Evolutionary conservation across 1,140 invertebrate species (phyloP).

Genomic region (Halotydeus destructor): DNA sequence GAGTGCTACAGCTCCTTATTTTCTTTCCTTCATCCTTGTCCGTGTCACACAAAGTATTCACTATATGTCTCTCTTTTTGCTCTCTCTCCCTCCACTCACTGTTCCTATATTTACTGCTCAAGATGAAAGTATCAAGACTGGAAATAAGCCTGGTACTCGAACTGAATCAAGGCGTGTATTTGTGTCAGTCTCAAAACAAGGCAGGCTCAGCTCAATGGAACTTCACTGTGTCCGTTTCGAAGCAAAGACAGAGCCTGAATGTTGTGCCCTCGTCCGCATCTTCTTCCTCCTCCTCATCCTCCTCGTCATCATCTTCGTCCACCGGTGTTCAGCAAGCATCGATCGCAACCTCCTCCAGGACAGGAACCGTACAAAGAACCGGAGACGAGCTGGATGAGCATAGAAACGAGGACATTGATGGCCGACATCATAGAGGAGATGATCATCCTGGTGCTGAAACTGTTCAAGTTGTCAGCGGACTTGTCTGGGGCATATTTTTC

Average conservation of each 20-base stretch:
- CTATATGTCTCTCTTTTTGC: neutral
- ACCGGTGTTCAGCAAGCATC: neutral
- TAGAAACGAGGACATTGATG: neutral
- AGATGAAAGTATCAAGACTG: conserved; percentile 1
- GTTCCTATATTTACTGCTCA: neutral
- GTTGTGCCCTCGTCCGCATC: neutral
- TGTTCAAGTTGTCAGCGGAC: conserved; percentile 7
- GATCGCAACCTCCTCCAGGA: neutral
- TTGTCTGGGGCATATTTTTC: conserved; percentile 12
- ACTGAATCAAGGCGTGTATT: conserved; percentile 3
- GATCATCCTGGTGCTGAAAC: neutral
- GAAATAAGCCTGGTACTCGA: conserved; percentile 2
- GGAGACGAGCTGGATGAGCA: neutral
- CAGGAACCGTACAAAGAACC: neutral
- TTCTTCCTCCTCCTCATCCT: neutral
- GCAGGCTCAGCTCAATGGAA: conserved; percentile 1
- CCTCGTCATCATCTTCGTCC: neutral
- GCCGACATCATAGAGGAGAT: neutral
- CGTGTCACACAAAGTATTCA: neutral
- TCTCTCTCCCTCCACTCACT: neutral
- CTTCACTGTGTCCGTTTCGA: neutral
- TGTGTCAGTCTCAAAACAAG: conserved; percentile 1
- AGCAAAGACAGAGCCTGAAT: too few relatives aligned
- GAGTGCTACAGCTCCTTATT: neutral
- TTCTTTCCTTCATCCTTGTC: neutral